Evolutionary conservation across 2,888 invertebrate species (phyloP), one percentile per base, ranked within the genome.

Genomic region (Sinhomidia bicolor): DNA sequence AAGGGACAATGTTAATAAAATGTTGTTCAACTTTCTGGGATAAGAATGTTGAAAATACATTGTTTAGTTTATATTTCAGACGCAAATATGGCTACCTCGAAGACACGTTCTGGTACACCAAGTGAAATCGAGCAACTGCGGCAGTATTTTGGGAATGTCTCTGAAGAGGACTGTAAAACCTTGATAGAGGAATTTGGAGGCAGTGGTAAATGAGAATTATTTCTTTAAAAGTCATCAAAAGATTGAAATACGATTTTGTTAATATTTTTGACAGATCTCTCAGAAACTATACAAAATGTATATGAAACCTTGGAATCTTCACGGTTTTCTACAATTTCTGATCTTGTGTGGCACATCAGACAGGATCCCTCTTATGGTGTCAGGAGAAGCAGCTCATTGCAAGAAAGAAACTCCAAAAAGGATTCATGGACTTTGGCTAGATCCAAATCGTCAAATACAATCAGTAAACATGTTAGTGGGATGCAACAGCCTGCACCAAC

Each of bases 371-470:
- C 60, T 7, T 78, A 20, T 44, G 51, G 68, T 14, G 26, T 47
- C 6, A 9, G 44, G 26, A 41, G 62, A 32, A 65, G 79, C 5
- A 9, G 47, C 0, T 65, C 62, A 4, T 32, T 51, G 36, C 65
- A 36, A 0, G 60, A 74, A n/a, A 12, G 7, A 14, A 36, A 76
- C 1, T 14, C 26, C 12, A 14, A 14, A 14, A 51, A 62, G 26
- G 65, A 84, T 5, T 60, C 84, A 6, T 85, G 85, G 85, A 78
- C 23, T 23, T 65, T 85, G 51, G 85, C 85, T 1, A 44, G 68
- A n/a, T 85, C 85, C 5, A 85, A 78, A 29, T 85, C 85, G 10
- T 65, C 78, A 9, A 79, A 79, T n/a, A 68, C 65, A 0, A 44
- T 79, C 0, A 78, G 54, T 12, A 84, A 76, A n/a, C 14, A 36